Percentiles rank a stretch among this genome's conserved stretches.
Evolutionary conservation across 2,797 vertebrate genomes (phyloP).

Genomic region (Halcyon badia): DNA sequence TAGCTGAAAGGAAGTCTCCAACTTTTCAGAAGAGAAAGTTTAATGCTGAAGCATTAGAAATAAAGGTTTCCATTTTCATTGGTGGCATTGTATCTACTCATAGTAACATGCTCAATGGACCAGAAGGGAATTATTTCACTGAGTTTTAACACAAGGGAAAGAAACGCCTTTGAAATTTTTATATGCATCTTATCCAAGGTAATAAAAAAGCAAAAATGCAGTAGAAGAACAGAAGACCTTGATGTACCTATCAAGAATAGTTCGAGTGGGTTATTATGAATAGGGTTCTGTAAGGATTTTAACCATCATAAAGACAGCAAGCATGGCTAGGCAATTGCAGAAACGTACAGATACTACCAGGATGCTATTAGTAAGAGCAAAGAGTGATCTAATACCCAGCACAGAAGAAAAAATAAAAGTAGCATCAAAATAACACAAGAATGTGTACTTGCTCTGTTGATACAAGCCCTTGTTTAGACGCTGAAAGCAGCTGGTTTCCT

Average conservation of each 20-base stretch:
- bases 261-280: conserved; percentile 36
- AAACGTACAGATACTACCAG: not conserved
- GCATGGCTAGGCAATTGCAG: not conserved
- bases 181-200: not conserved
- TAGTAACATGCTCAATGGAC: conserved; percentile 30
- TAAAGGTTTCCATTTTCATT: not conserved
- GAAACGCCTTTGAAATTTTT: conserved; percentile 20
- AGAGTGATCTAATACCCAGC: not conserved
- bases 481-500: conserved; percentile 1
- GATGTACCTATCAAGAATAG: conserved; percentile 24
- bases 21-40: conserved; percentile 6
- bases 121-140: conserved; percentile 55
- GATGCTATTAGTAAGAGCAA: not conserved
- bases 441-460: not conserved
- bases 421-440: not conserved
- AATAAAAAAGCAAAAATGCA: conserved; percentile 27
- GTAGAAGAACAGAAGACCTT: conserved; percentile 37
- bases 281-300: conserved; percentile 39
- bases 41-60: not conserved
- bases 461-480: not conserved
- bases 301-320: not conserved
- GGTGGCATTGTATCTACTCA: not conserved
- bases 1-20: not conserved
- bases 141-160: conserved; percentile 39
- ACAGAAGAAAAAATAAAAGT: not conserved